Evolutionary conservation across 2,888 invertebrate species (phyloP).

Genomic region (Rotaria sp.): DNA sequence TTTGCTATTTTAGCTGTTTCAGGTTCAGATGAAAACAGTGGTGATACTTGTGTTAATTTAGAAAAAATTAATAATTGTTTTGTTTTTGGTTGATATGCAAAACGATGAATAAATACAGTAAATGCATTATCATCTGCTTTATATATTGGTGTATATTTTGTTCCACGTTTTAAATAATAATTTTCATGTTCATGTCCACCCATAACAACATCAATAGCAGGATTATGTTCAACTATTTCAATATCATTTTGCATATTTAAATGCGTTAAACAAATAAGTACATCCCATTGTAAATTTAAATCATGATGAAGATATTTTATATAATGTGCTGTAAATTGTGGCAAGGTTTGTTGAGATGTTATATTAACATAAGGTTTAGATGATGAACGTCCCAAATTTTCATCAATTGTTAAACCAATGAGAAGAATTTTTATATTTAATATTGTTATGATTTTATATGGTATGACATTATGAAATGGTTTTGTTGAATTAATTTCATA

Average conservation of each 20-base stretch:
- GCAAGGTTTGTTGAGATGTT: not conserved
- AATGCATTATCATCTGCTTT: slow-evolving; percentile 29
- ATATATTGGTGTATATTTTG: slow-evolving; percentile 1
- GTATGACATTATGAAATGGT: slow-evolving; percentile 22
- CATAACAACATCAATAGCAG: not conserved
- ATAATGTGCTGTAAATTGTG: not conserved
- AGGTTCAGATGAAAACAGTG: not conserved
- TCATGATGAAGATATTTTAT: not conserved
- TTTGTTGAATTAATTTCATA: slow-evolving; percentile 7
- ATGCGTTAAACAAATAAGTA: slow-evolving; percentile 13
- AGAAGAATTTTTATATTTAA: not conserved
- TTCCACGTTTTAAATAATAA: slow-evolving; percentile 17
- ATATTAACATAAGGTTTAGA: not conserved
- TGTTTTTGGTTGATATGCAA: slow-evolving; percentile 10
- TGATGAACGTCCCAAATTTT: not conserved
- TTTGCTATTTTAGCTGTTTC: not conserved
- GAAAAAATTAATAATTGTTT: slow-evolving; percentile 24
- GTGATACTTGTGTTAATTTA: not conserved
- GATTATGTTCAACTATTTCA: not conserved
- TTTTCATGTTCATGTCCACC: slow-evolving; percentile 29
- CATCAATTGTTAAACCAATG: slow-evolving; percentile 20
- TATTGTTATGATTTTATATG: slow-evolving; percentile 12
- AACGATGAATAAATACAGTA: slow-evolving; percentile 16
- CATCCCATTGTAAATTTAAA: slow-evolving; percentile 1
- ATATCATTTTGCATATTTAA: slow-evolving; percentile 10